phyloP scores from a whole-genome alignment of 2,888 invertebrate genomes.

The Drosophila mulleri region DNA sequence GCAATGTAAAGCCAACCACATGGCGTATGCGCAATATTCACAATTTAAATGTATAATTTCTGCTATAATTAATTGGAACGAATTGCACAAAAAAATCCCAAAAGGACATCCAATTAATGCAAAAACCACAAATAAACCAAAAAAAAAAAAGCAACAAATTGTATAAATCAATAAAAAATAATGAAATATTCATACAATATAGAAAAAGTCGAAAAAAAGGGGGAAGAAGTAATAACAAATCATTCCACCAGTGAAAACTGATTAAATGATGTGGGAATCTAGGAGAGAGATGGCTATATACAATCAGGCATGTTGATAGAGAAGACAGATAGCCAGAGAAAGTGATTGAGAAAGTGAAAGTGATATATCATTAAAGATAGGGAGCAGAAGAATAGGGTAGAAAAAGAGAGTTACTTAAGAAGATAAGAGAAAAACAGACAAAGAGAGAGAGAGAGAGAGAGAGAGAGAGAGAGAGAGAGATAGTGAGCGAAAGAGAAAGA shows the following conservation, averaged over 20 bases:
- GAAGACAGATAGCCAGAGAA: not conserved
- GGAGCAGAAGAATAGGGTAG: not conserved
- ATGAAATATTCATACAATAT: not conserved
- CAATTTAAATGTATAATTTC: conserved; percentile 24
- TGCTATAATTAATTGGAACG: conserved; percentile 29
- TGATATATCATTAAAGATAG: not conserved
- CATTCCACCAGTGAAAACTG: not conserved
- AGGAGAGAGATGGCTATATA: too few species aligned
- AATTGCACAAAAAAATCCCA: not conserved
- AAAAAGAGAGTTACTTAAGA: not conserved
- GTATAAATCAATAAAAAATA: too few species aligned
- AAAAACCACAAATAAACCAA: conserved; percentile 13
- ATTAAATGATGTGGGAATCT: not conserved
- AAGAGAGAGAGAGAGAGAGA: too few species aligned
- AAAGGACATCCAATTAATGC: conserved; percentile 8
- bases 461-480: not conserved
- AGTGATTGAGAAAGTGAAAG: too few species aligned
- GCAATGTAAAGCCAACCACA: conserved; percentile 27
- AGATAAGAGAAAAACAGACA: too few species aligned
- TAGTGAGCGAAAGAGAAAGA: not conserved
- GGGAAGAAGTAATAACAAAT: not conserved
- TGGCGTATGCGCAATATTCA: conserved; percentile 38
- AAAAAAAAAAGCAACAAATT: not conserved
- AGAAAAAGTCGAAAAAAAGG: not conserved
- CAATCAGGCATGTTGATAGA: too few species aligned